phyloP scores from a whole-genome alignment of 2,888 invertebrate species.

The Idaea dimidiata region DNA sequence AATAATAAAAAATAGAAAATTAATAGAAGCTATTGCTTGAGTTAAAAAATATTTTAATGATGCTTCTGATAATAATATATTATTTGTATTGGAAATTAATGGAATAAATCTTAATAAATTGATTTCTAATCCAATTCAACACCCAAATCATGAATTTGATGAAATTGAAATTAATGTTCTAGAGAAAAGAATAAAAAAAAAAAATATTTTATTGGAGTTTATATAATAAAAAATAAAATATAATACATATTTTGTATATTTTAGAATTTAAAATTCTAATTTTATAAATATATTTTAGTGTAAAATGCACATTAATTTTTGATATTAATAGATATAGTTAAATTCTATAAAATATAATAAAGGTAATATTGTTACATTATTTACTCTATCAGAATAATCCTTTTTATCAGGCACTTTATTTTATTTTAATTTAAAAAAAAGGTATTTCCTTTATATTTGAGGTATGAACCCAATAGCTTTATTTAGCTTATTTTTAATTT shows the following conservation, averaged over 20 bases:
- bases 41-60: constrained; percentile 82
- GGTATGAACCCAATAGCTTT: constrained; percentile 84
- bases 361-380: constrained; percentile 64
- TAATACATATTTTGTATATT: constrained; percentile 75
- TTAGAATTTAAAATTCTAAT: constrained; percentile 44
- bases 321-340: constrained; percentile 82
- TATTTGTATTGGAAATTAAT: constrained; percentile 73
- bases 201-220: constrained; percentile 76
- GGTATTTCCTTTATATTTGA: constrained; percentile 72
- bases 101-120: constrained; percentile 83
- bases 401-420: constrained; percentile 73
- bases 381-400: constrained; percentile 73
- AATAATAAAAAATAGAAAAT: constrained; percentile 74
- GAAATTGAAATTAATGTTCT: constrained; percentile 67
- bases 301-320: constrained; percentile 83
- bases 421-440: constrained; percentile 62
- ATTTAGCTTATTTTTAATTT: constrained; percentile 74
- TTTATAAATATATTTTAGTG: constrained; percentile 77
- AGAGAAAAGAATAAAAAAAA: constrained; percentile 74
- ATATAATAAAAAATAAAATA: constrained; percentile 74
- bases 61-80: constrained; percentile 75
- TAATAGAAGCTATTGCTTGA: constrained; percentile 80
- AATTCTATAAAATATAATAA: constrained; percentile 83
- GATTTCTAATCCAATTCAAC: constrained; percentile 84
- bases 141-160: constrained; percentile 62